Evolutionary conservation across 2,888 invertebrate genomes (phyloP).

Genomic region (Clistopyga incitator): DNA sequence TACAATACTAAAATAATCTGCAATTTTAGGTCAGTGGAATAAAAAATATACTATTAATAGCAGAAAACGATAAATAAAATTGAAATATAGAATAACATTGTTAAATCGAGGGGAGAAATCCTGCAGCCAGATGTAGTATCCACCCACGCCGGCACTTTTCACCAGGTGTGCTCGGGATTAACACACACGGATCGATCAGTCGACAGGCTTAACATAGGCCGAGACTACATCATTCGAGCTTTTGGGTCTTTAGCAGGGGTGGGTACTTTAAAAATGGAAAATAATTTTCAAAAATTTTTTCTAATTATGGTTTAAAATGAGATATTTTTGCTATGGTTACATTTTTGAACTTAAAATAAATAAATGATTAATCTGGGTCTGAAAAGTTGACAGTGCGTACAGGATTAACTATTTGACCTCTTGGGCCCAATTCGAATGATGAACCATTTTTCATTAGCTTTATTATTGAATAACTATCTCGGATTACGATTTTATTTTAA

Average conservation of each 20-base stretch:
- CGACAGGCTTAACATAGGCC: constrained; percentile 33
- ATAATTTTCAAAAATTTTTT: too few species aligned
- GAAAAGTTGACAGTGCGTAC: too few species aligned
- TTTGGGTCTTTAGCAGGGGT: not conserved
- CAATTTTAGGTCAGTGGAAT: constrained; percentile 12
- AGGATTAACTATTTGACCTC: too few species aligned
- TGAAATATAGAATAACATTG: constrained; percentile 7
- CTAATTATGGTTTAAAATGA: too few species aligned
- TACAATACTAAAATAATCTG: not conserved
- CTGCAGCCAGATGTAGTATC: not conserved
- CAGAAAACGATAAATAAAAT: constrained; percentile 14
- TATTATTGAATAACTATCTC: too few species aligned
- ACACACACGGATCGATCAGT: constrained; percentile 70
- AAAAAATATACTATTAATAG: not conserved
- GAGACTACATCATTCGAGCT: not conserved
- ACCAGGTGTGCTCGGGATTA: constrained; percentile 71
- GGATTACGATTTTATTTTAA: too few species aligned
- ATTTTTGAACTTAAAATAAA: too few species aligned
- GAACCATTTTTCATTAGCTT: too few species aligned
- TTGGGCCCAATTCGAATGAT: too few species aligned
- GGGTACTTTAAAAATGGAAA: too few species aligned
- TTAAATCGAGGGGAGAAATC: not conserved
- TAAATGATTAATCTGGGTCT: too few species aligned
- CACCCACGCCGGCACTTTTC: constrained; percentile 28
- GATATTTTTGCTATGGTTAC: too few species aligned